Evolutionary conservation across 2,888 invertebrate species (phyloP), one percentile per base, ranked within the genome.

Genomic region (Andrena trimmerana): DNA sequence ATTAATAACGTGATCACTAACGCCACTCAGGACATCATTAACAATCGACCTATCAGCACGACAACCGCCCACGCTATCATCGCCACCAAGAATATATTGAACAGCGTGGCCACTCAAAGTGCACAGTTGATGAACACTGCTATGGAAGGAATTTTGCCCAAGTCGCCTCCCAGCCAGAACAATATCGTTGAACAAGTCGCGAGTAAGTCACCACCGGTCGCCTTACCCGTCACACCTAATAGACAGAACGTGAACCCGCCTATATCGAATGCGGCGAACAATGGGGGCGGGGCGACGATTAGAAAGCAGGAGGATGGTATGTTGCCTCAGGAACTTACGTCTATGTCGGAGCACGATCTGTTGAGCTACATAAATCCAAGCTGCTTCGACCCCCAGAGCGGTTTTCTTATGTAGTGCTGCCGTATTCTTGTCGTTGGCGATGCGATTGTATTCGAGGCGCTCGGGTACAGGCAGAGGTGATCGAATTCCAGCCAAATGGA

Each of bases 291-390:
- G 72, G 94, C 94, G 82, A 94, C 95, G 88, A 95, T 95, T 91
- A 95, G 96, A 94, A 94, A 94, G 86, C 90, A 92, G 73, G 94
- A 94, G 48, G 92, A 93, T 42, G 89, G 87, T 57, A 96, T 96
- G 95, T 96, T 96, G 94, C 97, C 95, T 71, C 97, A 97, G 92
- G 96, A 97, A 65, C 95, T 98, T 88, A 97, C 97, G 10, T 96
- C 97, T 90, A 97, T 98, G 96, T 97, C 97, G 85, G 98, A 98
- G 94, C 97, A 97, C 94, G 98, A 98, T 94, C 95, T 98, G 89
- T 96, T 98, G 89, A 97, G 97, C 93, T 97, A 97, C 94, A 98
- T 98, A 89, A 98, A 98, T 95, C 97, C 98, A 69, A 97, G 97
- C 95, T 97, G 97, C 94, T 98, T 98, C 94, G 98, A 98, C 94